Percentiles rank a stretch among this genome's conserved stretches.
phyloP scores from a whole-genome alignment of 2,888 invertebrate species.

The Acronicta leporina region DNA sequence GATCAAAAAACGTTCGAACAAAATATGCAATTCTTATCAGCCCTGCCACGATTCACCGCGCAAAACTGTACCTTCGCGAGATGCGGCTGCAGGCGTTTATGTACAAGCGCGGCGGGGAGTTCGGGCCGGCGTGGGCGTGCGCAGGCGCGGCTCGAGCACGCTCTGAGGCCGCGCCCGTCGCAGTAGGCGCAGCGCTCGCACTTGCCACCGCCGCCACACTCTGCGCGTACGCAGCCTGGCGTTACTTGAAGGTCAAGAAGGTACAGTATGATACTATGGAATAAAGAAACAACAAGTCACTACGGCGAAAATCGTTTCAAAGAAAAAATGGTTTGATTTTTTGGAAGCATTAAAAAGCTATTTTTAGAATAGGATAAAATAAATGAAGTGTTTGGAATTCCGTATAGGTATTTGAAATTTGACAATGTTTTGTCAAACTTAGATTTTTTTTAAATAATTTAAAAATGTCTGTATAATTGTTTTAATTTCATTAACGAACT shows the following conservation, averaged over 20 bases:
- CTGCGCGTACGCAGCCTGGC: slow-evolving; percentile 94
- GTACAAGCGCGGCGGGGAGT: slow-evolving; percentile 93
- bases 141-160: slow-evolving; percentile 83
- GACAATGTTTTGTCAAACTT: neutral
- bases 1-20: too few species aligned
- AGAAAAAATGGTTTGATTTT: too few species aligned
- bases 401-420: neutral
- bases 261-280: slow-evolving; percentile 57
- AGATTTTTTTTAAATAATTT: neutral
- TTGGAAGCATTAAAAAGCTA: too few species aligned
- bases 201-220: slow-evolving; percentile 94
- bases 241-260: slow-evolving; percentile 56
- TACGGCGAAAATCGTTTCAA: too few species aligned
- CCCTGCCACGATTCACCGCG: slow-evolving; percentile 84
- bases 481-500: neutral
- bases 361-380: neutral
- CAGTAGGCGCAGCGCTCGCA: slow-evolving; percentile 93
- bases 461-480: too few species aligned
- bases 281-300: slow-evolving; percentile 11
- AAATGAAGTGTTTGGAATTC: neutral
- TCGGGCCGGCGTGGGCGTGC: slow-evolving; percentile 92
- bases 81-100: slow-evolving; percentile 96
- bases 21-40: slow-evolving; percentile 56
- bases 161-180: slow-evolving; percentile 95
- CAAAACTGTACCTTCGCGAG: slow-evolving; percentile 91